Conservation (phyloP, 2,888 invertebrate genomes). For the Lycia hirtaria region DNA sequence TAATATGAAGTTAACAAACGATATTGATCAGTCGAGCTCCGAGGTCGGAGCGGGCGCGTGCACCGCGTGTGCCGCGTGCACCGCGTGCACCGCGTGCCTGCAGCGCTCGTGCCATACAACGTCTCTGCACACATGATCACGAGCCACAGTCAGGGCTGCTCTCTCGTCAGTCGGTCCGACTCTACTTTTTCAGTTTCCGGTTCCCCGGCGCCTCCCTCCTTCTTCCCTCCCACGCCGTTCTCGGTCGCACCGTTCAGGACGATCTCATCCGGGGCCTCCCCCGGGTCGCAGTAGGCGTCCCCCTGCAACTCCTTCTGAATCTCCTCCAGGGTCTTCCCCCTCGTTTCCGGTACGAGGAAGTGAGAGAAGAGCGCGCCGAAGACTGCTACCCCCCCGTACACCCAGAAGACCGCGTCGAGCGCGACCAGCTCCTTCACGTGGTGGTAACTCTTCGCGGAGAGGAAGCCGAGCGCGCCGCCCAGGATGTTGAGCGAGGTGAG, state of each 20-base stretch:
- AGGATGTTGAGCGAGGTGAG: slow-evolving; percentile 73
- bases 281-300: slow-evolving; percentile 29
- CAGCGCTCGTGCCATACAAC: no score
- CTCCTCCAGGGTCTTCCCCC: slow-evolving; percentile 78
- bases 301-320: slow-evolving; percentile 79
- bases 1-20: no score
- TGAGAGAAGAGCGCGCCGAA: slow-evolving; percentile 68
- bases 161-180: no score
- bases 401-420: slow-evolving; percentile 71
- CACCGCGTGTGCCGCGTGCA: no score
- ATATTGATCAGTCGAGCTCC: no score
- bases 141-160: no score
- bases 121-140: no score
- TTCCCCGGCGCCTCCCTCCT: no score
- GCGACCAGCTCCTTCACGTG: slow-evolving; percentile 69
- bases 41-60: no score
- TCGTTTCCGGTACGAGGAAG: slow-evolving; percentile 80
- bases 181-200: background rate
- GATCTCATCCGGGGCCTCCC: slow-evolving; percentile 10
- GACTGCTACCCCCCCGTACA: slow-evolving; percentile 72
- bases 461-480: slow-evolving; percentile 71
- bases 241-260: slow-evolving; percentile 1
- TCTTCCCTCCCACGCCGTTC: slow-evolving; percentile 5
- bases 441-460: slow-evolving; percentile 74
- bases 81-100: no score